These are phyloP conservation scores for Tachystola acroxantha DNA, from an alignment of 2,888 invertebrate genomes.

Conservation along the genomic window DNA sequence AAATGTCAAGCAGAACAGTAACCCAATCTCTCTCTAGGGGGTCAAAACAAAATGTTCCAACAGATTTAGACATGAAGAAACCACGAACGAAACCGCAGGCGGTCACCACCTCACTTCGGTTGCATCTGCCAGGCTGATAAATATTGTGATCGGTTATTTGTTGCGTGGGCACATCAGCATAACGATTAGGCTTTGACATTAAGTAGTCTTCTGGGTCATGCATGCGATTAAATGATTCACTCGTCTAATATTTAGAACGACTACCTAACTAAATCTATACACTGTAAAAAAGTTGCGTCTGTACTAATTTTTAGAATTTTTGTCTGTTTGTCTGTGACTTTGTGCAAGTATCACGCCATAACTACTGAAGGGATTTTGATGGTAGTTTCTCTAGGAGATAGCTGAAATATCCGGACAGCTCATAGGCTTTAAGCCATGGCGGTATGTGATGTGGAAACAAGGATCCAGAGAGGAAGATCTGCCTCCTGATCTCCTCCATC, in stretches of 20 bases:
- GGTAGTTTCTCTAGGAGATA: no score
- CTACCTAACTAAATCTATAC: no score
- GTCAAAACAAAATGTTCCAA: neutral
- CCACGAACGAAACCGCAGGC: constrained; percentile 2
- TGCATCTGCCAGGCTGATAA: constrained; percentile 1
- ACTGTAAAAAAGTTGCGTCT: no score
- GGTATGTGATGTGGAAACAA: no score
- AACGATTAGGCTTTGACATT: constrained; percentile 3
- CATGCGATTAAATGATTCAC: neutral
- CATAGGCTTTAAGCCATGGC: no score
- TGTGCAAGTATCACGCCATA: no score
- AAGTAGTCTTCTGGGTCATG: neutral
- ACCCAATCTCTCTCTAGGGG: constrained; percentile 1
- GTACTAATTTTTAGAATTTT: no score
- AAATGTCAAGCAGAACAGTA: neutral
- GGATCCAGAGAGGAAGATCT: no score
- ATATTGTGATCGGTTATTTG: neutral
- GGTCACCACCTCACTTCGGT: constrained; percentile 1
- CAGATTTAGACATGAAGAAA: constrained; percentile 4
- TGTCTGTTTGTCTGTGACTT: no score
- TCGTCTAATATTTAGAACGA: neutral
- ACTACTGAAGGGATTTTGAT: no score
- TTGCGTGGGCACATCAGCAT: neutral
- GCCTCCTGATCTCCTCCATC: no score
- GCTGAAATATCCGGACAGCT: no score